Evolutionary conservation across 2,797 vertebrate species (phyloP).

Genomic region (Microctenopoma steveboyesi): DNA sequence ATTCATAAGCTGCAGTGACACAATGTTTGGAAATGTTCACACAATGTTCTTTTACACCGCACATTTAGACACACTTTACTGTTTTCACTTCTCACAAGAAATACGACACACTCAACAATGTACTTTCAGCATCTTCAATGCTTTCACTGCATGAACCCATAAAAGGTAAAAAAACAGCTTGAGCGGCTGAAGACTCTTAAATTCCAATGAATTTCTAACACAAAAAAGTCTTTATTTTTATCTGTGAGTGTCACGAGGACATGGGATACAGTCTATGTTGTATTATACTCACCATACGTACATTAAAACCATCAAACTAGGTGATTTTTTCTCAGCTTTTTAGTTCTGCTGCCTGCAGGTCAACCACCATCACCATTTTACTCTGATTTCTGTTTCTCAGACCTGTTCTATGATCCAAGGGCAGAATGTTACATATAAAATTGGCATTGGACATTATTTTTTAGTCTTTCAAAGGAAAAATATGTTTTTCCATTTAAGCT

Average conservation of each 20-base stretch:
- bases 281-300: background rate
- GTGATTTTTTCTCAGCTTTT: background rate
- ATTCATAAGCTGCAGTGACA: background rate
- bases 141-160: background rate
- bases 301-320: background rate
- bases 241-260: background rate
- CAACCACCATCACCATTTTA: background rate
- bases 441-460: background rate
- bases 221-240: background rate
- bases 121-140: background rate
- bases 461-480: background rate
- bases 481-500: background rate
- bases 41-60: slow-evolving; percentile 1
- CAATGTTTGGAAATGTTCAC: background rate
- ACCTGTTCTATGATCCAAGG: background rate
- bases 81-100: slow-evolving; percentile 11
- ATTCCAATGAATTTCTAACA: too few species aligned
- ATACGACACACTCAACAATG: slow-evolving; percentile 4
- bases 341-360: background rate
- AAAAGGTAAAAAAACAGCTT: background rate
- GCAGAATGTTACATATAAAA: background rate
- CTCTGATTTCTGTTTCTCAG: background rate
- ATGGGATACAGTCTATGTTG: background rate
- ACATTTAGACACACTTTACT: slow-evolving; percentile 11
- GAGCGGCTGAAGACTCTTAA: background rate